These are phyloP conservation scores for Anguilla rostrata DNA, from an alignment of 2,113 vertebrate genomes.

Conservation along the genomic window DNA sequence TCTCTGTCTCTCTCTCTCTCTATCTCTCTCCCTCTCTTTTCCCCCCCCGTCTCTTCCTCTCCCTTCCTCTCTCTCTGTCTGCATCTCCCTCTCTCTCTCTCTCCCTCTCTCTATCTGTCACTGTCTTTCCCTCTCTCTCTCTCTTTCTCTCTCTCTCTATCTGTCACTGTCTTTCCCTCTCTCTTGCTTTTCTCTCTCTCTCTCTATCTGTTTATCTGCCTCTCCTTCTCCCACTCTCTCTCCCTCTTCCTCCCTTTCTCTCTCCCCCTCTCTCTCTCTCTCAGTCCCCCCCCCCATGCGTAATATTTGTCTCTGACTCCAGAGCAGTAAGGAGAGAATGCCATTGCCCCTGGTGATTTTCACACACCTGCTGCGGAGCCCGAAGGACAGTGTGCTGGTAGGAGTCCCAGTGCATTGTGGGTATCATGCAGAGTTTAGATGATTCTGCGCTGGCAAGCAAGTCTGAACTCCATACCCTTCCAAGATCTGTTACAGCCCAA, in stretches of 20 bases:
- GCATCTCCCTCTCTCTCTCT: slow-evolving; percentile 58
- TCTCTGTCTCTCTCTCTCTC: background rate
- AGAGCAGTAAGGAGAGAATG: background rate
- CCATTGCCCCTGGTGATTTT: background rate
- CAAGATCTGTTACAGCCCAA: background rate
- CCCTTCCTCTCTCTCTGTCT: slow-evolving; percentile 67
- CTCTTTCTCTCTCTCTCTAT: background rate
- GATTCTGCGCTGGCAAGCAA: background rate
- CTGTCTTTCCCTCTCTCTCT: background rate
- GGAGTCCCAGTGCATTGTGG: background rate
- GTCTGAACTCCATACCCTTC: background rate
- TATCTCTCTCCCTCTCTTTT: background rate
- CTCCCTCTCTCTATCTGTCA: slow-evolving; percentile 76
- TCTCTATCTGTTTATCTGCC: slow-evolving; percentile 69
- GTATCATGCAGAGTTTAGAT: background rate
- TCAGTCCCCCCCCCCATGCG: slow-evolving; percentile 75
- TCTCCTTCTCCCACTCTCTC: slow-evolving; percentile 83
- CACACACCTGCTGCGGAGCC: background rate
- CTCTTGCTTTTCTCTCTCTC: background rate
- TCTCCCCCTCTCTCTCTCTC: slow-evolving; percentile 81
- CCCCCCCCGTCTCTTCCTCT: slow-evolving; percentile 77
- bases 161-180: background rate
- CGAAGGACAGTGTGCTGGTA: background rate
- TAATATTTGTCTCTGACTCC: slow-evolving; percentile 82
- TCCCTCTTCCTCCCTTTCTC: background rate